Evolutionary conservation across 2,113 vertebrate species (phyloP).

Genomic region (Hypanus sabinus): DNA sequence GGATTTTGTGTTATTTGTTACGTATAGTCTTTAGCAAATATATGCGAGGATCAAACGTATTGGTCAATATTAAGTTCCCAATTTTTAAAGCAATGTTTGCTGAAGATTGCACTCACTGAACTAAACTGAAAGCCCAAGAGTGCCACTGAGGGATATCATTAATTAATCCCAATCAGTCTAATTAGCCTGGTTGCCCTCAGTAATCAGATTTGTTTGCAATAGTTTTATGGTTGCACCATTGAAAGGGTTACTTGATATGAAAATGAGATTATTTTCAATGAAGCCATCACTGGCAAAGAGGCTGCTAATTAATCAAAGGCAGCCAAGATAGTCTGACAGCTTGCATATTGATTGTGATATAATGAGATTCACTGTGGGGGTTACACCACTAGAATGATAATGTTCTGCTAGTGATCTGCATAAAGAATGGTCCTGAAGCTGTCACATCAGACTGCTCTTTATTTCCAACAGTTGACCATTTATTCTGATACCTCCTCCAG

Average conservation of each 20-base stretch:
- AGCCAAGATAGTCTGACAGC: conserved; percentile 26
- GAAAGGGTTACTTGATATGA: conserved; percentile 8
- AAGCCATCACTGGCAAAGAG: not conserved
- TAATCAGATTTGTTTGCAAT: conserved; percentile 6
- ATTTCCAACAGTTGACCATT: too few species aligned
- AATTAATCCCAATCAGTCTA: conserved; percentile 27
- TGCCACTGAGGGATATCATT: not conserved
- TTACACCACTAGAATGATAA: conserved; percentile 28
- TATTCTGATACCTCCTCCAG: too few species aligned
- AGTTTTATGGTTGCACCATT: not conserved
- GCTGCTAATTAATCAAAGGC: conserved; percentile 30
- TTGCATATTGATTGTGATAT: conserved; percentile 22
- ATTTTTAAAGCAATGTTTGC: not conserved
- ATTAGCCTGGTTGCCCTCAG: conserved; percentile 19
- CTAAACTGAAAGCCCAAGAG: not conserved
- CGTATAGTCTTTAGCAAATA: not conserved
- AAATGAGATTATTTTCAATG: conserved; percentile 34
- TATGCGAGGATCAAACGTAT: not conserved
- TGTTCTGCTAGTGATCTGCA: not conserved
- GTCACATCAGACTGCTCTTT: too few species aligned
- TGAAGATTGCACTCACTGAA: not conserved
- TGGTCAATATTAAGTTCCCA: not conserved
- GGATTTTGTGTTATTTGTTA: not conserved
- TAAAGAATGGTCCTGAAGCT: not conserved
- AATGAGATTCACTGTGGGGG: conserved; percentile 3